Percentiles rank a stretch among this genome's conserved stretches.
These are phyloP conservation scores for Cromileptes altivelis DNA, from an alignment of 2,113 vertebrate species.

Conservation along the genomic window DNA sequence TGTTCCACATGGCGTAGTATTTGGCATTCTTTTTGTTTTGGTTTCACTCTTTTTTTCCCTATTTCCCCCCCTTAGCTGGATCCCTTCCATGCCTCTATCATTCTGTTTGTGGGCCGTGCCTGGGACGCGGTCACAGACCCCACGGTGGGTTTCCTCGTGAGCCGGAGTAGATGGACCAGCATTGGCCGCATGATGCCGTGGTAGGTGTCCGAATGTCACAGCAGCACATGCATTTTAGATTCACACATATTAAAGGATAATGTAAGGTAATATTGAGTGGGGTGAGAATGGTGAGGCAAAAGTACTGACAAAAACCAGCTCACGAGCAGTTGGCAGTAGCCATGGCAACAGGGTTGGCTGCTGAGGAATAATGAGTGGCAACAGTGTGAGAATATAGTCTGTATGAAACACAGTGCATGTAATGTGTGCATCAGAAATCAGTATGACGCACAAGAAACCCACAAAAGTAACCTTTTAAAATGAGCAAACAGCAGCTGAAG, in stretches of 20 bases:
- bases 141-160: conserved; percentile 94
- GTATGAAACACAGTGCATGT: neutral
- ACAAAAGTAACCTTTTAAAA: neutral
- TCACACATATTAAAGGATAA: neutral
- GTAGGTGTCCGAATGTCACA: conserved; percentile 79
- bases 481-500: neutral
- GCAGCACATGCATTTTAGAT: neutral
- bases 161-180: conserved; percentile 90
- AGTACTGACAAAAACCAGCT: neutral
- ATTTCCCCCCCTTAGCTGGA: conserved; percentile 83
- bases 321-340: conserved; percentile 27
- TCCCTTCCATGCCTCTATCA: conserved; percentile 92
- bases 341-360: conserved; percentile 51
- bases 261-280: neutral
- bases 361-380: conserved; percentile 1
- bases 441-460: neutral
- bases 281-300: neutral
- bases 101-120: conserved; percentile 92
- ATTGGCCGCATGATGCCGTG: conserved; percentile 95
- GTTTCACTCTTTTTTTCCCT: conserved; percentile 1
- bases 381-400: neutral
- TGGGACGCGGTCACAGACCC: conserved; percentile 97
- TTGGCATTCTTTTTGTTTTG: conserved; percentile 17
- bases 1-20: conserved; percentile 14
- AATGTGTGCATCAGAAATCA: neutral